Conservation (phyloP, 2,888 invertebrate species). For the Steinernema scapterisci region DNA sequence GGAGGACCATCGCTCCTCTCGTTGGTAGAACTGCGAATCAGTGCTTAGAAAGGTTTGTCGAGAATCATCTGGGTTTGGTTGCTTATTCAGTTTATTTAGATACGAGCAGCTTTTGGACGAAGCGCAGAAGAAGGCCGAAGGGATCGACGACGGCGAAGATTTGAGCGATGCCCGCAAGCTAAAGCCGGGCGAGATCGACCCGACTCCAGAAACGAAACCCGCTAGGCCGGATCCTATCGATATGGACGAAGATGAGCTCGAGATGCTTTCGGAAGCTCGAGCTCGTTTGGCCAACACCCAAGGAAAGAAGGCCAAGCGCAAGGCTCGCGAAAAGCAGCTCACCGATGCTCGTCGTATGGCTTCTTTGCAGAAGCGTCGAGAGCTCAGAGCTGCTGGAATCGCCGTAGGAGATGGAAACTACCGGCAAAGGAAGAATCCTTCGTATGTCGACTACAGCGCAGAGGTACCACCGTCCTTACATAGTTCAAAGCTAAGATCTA, state of each 20-base stretch:
- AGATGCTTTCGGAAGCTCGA: conserved; percentile 98
- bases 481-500: too few species aligned
- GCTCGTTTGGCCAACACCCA: conserved; percentile 98
- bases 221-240: conserved; percentile 98
- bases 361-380: conserved; percentile 93
- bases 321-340: conserved; percentile 93
- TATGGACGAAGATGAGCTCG: conserved; percentile 99
- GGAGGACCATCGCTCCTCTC: conserved; percentile 98
- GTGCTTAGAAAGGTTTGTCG: conserved; percentile 83
- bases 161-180: conserved; percentile 93
- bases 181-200: conserved; percentile 98
- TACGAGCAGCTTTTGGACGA: conserved; percentile 75
- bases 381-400: conserved; percentile 94
- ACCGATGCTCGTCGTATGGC: conserved; percentile 95
- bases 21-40: conserved; percentile 98
- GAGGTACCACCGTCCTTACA: conserved; percentile 75
- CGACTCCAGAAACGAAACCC: conserved; percentile 98
- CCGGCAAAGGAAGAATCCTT: conserved; percentile 55
- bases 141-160: conserved; percentile 78
- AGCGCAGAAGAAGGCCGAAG: conserved; percentile 93
- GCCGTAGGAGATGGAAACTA: conserved; percentile 61
- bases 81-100: conserved; percentile 37
- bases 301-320: conserved; percentile 76
- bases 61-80: neutral
- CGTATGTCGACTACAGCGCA: conserved; percentile 93